Conservation (phyloP, 2,113 vertebrate genomes). For the Phrynosoma blainvillii region DNA sequence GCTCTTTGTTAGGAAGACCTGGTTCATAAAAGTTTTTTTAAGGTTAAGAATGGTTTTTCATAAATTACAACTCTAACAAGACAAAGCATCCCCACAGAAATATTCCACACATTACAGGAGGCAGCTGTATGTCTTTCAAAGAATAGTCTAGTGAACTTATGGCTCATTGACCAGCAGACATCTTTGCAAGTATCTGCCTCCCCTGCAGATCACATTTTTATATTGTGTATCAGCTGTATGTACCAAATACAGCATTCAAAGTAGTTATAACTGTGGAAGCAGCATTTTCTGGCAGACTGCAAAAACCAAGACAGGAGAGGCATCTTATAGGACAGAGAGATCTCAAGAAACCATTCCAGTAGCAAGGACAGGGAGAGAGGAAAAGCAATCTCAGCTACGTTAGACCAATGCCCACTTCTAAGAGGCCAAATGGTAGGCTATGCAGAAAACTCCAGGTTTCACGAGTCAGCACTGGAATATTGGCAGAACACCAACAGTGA, state of each 20-base stretch:
- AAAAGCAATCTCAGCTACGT: constrained; percentile 20
- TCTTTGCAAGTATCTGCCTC: background rate
- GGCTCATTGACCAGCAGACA: background rate
- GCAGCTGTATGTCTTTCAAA: background rate
- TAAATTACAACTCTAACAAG: background rate
- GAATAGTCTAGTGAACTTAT: background rate
- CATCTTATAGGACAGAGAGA: background rate
- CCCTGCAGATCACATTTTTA: background rate
- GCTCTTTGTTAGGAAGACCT: fast-evolving
- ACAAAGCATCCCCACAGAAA: background rate
- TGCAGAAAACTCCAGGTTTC: background rate
- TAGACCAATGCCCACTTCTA: background rate
- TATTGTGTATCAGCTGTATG: background rate
- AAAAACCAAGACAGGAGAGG: background rate
- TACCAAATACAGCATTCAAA: background rate
- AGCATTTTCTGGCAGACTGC: background rate
- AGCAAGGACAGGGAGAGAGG: background rate
- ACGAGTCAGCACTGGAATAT: background rate
- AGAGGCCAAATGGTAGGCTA: constrained; percentile 5
- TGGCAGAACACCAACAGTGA: background rate
- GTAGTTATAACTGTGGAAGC: background rate
- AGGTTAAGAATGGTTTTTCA: background rate
- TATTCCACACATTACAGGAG: background rate
- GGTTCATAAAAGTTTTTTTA: background rate
- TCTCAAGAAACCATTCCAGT: background rate